phyloP scores from a whole-genome alignment of 2,797 vertebrate species.

The Siniperca obscura region DNA sequence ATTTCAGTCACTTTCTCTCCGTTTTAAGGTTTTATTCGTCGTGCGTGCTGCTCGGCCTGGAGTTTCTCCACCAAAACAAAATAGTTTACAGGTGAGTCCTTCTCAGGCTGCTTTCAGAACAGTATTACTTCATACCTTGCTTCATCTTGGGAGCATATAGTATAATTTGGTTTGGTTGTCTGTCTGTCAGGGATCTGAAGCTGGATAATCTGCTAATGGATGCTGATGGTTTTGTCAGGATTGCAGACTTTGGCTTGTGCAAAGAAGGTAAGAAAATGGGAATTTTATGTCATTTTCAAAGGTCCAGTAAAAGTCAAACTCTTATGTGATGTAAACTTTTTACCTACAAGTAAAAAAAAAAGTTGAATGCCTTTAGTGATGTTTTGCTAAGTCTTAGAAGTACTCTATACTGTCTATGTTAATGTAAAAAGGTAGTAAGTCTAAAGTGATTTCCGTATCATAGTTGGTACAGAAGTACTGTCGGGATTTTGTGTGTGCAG shows the following conservation, averaged over 20 bases:
- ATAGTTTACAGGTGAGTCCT: slow-evolving; percentile 93
- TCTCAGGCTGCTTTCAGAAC: not conserved
- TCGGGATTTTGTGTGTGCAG: not conserved
- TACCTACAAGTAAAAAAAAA: not conserved
- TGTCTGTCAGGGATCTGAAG: slow-evolving; percentile 89
- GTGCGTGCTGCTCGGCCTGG: slow-evolving; percentile 94
- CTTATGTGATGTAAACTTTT: not conserved
- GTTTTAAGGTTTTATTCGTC: slow-evolving; percentile 91
- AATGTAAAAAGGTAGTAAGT: not conserved
- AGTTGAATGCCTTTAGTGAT: not conserved
- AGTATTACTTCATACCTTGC: too few relatives aligned
- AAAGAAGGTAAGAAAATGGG: slow-evolving; percentile 74
- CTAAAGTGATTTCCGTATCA: not conserved
- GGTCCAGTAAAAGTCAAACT: not conserved
- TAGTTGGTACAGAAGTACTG: not conserved
- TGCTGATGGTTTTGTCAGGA: slow-evolving; percentile 92
- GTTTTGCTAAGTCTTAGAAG: not conserved
- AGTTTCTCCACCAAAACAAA: slow-evolving; percentile 93
- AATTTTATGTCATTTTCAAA: not conserved
- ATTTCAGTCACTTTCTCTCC: not conserved
- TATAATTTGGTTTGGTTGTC: not conserved
- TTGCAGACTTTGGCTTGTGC: slow-evolving; percentile 95
- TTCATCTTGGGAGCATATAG: not conserved
- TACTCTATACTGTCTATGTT: not conserved
- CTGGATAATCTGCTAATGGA: slow-evolving; percentile 96